Conservation (phyloP, 2,888 invertebrate genomes). For the Ctena decussata region DNA sequence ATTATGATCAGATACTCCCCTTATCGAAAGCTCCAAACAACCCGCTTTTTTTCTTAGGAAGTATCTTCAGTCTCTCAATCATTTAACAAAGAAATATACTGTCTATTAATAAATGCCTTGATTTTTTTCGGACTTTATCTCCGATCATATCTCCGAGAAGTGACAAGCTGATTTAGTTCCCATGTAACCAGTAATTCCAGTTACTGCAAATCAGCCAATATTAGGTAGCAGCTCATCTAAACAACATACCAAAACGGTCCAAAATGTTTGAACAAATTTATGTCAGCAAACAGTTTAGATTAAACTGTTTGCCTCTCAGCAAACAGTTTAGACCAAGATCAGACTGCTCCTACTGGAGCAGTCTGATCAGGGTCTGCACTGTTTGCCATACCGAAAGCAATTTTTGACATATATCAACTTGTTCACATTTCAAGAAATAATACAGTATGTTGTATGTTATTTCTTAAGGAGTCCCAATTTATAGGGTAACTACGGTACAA, state of each 20-base stretch:
- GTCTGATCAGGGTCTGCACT: background rate
- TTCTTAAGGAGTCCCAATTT: too few relatives aligned
- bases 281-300: background rate
- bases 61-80: background rate
- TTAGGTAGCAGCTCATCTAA: slow-evolving; percentile 34
- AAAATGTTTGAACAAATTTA: too few relatives aligned
- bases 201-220: slow-evolving; percentile 59
- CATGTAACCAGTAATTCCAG: slow-evolving; percentile 58
- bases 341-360: background rate
- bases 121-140: background rate
- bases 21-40: too few relatives aligned
- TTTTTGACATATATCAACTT: too few relatives aligned
- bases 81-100: background rate
- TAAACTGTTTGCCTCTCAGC: too few relatives aligned
- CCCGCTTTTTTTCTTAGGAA: too few relatives aligned
- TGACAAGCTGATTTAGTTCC: slow-evolving; percentile 66
- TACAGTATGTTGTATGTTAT: too few relatives aligned
- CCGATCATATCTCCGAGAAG: slow-evolving; percentile 59
- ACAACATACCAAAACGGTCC: background rate
- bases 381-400: too few relatives aligned
- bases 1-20: too few relatives aligned
- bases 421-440: too few relatives aligned
- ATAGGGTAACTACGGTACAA: too few relatives aligned
- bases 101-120: background rate
- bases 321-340: background rate